These are phyloP conservation scores for Drosophila kambysellisi DNA, from an alignment of 2,888 invertebrate genomes.

Conservation along the genomic window DNA sequence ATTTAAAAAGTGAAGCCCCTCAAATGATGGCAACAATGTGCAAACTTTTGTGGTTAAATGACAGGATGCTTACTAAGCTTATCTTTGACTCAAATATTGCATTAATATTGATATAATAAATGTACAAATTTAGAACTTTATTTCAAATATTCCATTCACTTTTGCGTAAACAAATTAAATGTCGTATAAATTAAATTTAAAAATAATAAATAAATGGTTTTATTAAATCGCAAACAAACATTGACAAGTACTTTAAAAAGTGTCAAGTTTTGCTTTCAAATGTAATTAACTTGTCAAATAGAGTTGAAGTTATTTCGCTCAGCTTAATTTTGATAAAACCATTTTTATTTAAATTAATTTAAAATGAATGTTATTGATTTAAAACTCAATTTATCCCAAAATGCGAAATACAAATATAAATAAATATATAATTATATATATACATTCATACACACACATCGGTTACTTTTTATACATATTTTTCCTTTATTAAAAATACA, in stretches of 20 bases:
- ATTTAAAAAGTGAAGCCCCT: slow-evolving; percentile 12
- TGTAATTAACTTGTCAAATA: background rate
- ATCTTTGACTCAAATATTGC: background rate
- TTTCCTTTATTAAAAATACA: background rate
- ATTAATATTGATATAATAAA: background rate
- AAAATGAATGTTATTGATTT: background rate
- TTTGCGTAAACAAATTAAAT: background rate
- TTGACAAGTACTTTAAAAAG: background rate
- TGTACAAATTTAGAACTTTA: too few species aligned
- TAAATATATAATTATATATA: background rate
- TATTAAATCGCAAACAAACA: background rate
- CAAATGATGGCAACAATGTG: background rate
- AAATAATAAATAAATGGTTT: background rate
- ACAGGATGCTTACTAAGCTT: background rate
- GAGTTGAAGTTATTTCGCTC: background rate
- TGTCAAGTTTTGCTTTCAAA: background rate
- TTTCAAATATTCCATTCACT: background rate
- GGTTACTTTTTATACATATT: background rate
- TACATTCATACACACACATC: background rate
- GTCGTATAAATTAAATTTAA: too few species aligned
- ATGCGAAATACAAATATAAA: too few species aligned
- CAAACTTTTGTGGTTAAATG: background rate
- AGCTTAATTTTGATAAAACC: background rate
- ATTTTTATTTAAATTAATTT: background rate
- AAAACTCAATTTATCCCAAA: background rate